phyloP scores from a whole-genome alignment of 2,888 invertebrate genomes.

The Heliconius ethilla region DNA sequence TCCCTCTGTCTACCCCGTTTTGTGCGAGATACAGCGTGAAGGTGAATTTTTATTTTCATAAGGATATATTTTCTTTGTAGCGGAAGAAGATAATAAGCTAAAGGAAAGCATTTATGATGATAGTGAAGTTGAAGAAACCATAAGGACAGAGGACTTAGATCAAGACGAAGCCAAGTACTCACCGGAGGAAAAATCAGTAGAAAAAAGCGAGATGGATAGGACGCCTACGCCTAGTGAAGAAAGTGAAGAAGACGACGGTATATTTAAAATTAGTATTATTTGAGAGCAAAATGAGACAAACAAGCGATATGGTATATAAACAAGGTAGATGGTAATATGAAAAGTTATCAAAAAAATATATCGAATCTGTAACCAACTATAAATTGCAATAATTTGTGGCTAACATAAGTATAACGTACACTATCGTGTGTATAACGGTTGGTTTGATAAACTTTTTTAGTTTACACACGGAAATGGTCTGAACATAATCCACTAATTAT shows the following conservation, averaged over 20 bases:
- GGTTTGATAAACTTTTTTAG: too few species aligned
- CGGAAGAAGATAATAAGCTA: constrained; percentile 78
- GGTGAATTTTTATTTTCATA: not conserved
- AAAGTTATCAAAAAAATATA: not conserved
- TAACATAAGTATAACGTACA: not conserved
- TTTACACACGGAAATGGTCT: too few species aligned
- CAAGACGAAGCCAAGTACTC: constrained; percentile 89
- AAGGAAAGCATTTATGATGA: constrained; percentile 73
- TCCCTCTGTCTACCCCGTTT: too few species aligned
- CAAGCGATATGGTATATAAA: too few species aligned
- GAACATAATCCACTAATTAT: too few species aligned
- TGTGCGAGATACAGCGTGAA: too few species aligned
- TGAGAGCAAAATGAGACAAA: too few species aligned
- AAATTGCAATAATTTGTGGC: not conserved
- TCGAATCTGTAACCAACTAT: not conserved
- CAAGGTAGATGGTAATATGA: not conserved
- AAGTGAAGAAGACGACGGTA: constrained; percentile 81
- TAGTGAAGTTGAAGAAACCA: constrained; percentile 65
- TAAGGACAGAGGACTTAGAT: constrained; percentile 70
- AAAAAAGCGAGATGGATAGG: constrained; percentile 83
- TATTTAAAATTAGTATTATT: not conserved
- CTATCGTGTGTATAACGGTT: too few species aligned
- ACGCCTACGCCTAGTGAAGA: constrained; percentile 78
- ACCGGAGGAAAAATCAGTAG: constrained; percentile 89
- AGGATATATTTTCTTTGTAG: constrained; percentile 51